These are phyloP conservation scores for Melopsittacus undulatus DNA, from an alignment of 2,797 vertebrate genomes.

Conservation along the genomic window DNA sequence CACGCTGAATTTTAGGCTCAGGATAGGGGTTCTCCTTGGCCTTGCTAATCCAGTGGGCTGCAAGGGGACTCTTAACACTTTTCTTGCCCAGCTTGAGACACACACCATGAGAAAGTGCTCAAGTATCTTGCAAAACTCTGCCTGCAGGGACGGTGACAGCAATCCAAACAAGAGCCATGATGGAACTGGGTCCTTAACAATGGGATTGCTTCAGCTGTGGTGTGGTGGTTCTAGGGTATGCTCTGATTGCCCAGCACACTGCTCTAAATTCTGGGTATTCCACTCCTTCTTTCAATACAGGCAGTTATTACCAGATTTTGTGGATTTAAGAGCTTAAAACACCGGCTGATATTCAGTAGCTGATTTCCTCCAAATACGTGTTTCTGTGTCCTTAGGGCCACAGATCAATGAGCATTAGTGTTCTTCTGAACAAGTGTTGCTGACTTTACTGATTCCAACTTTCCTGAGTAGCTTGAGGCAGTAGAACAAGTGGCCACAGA, in stretches of 20 bases:
- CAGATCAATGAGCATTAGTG: background rate
- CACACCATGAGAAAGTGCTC: background rate
- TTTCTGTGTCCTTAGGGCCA: background rate
- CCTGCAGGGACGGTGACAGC: background rate
- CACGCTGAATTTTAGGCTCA: background rate
- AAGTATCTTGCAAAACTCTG: background rate
- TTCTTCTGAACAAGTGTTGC: background rate
- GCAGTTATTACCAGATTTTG: background rate
- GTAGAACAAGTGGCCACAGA: too few species aligned
- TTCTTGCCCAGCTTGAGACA: background rate
- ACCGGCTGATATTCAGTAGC: background rate
- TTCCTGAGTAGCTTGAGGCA: background rate
- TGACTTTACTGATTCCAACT: background rate
- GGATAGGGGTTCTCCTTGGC: background rate
- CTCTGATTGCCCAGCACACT: background rate
- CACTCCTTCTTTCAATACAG: background rate
- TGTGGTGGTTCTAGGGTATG: background rate
- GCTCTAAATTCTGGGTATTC: background rate
- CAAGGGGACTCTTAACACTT: fast-evolving
- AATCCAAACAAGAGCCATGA: background rate
- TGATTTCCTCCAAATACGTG: background rate
- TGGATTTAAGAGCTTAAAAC: background rate
- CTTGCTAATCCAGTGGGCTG: background rate
- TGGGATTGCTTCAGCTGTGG: background rate
- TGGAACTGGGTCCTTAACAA: background rate